Evolutionary conservation across 2,888 invertebrate species (phyloP), one percentile per base, ranked within the genome.

Genomic region (Lepidochrysops patricia): DNA sequence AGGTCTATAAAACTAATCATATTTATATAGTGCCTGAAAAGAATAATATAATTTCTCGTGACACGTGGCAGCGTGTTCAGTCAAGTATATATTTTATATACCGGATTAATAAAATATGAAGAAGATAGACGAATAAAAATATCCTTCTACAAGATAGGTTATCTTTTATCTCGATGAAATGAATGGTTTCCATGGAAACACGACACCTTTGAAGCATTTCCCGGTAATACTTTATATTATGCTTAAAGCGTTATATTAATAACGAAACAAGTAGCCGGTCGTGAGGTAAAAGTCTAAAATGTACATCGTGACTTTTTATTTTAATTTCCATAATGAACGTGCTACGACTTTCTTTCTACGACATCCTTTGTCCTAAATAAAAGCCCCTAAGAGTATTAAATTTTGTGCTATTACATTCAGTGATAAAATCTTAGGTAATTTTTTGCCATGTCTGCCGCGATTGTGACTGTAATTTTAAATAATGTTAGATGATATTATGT

Each of bases 351-450:
- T 43, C 43, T 43, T 43, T 43, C 43, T 19, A 23, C 43, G 43
- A 43, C 43, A 43, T 43, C 43, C 43, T 43, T 43, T 43, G 23
- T 43, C 43, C 43, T 43, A 43, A 43, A 43, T 43, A 23, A 43
- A 43, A 43, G 43, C 43, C 4, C 9, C 43, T 43, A 12, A 43
- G 19, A 43, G 19, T 19, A 43, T 43, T 23, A 43, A 43, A 43
- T 43, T 43, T 23, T 43, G 19, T 23, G 43, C 23, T 19, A 19
- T 12, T 43, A 43, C 12, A 43, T 43, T 43, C 23, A 12, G 43
- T 23, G 43, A 43, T 43, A 43, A 43, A 43, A 12, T 43, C 19
- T 23, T 15, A 43, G 43, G 19, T 19, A 43, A 19, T 23, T 43
- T 43, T 43, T 43, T 23, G 2, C 5, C 6, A 43, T 12, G 12